Evolutionary conservation across 1,140 invertebrate genomes (phyloP).

Genomic region (Drosophila novamexicana): DNA sequence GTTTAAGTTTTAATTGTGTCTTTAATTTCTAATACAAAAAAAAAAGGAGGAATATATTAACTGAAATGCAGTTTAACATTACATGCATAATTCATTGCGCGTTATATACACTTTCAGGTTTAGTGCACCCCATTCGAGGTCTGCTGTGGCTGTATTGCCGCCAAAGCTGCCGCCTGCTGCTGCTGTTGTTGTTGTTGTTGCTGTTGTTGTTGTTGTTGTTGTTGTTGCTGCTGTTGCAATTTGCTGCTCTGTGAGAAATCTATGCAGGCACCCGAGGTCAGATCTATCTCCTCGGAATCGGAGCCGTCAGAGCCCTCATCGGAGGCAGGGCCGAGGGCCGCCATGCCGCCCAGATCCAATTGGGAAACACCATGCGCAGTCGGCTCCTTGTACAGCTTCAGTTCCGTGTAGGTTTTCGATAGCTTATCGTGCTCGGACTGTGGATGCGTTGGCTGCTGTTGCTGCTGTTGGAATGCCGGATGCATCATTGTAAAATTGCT

Average conservation of each 20-base stretch:
- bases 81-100: conserved; percentile 13
- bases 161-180: conserved; percentile 23
- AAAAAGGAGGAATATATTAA: conserved; percentile 18
- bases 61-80: conserved; percentile 49
- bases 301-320: conserved; percentile 78
- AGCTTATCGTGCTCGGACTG: conserved; percentile 61
- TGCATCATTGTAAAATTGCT: conserved; percentile 83
- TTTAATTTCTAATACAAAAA: conserved; percentile 51
- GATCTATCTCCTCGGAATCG: conserved; percentile 83
- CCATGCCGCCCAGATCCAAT: conserved; percentile 56
- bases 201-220: conserved; percentile 35
- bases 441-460: conserved; percentile 27
- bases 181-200: neutral
- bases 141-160: conserved; percentile 33
- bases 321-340: conserved; percentile 55
- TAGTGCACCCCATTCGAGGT: conserved; percentile 66
- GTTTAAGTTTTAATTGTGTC: conserved; percentile 31
- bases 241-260: conserved; percentile 83
- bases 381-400: conserved; percentile 81
- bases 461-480: conserved; percentile 77
- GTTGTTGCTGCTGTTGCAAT: conserved; percentile 65
- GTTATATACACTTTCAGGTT: conserved; percentile 9
- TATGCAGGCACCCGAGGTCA: conserved; percentile 82
- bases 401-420: conserved; percentile 80
- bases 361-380: conserved; percentile 43